Conservation (phyloP, 2,797 vertebrate genomes). For the Chiloscyllium punctatum region DNA sequence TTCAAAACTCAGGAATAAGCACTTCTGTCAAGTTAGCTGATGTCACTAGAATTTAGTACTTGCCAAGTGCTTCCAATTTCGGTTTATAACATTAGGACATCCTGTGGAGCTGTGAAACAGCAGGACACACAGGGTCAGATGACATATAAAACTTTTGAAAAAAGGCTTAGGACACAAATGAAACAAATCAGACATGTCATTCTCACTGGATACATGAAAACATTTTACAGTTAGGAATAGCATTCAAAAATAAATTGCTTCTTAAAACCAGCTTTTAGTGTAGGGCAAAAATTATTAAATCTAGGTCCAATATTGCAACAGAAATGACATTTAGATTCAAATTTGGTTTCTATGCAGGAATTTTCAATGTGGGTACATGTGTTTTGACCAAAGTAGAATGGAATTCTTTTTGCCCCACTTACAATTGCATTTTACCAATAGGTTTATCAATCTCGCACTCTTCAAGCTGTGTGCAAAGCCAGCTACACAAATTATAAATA, state of each 20-base stretch:
- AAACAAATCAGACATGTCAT: not conserved
- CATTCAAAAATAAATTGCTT: not conserved
- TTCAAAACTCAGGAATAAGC: not conserved
- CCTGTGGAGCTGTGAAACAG: not conserved
- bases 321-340: not conserved
- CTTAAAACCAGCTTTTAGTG: not conserved
- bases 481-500: not conserved
- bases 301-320: not conserved
- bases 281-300: not conserved
- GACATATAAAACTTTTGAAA: not conserved
- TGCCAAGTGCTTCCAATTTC: not conserved
- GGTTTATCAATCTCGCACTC: not conserved
- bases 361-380: not conserved
- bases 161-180: not conserved
- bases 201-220: not conserved
- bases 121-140: not conserved
- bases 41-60: not conserved
- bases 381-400: not conserved
- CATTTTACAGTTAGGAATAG: not conserved
- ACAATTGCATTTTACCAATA: not conserved
- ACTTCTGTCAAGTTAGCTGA: not conserved
- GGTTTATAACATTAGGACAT: not conserved
- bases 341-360: not conserved
- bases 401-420: not conserved
- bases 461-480: not conserved